These are phyloP conservation scores for Cebidichthys violaceus DNA, from an alignment of 2,113 vertebrate genomes.

Conservation along the genomic window DNA sequence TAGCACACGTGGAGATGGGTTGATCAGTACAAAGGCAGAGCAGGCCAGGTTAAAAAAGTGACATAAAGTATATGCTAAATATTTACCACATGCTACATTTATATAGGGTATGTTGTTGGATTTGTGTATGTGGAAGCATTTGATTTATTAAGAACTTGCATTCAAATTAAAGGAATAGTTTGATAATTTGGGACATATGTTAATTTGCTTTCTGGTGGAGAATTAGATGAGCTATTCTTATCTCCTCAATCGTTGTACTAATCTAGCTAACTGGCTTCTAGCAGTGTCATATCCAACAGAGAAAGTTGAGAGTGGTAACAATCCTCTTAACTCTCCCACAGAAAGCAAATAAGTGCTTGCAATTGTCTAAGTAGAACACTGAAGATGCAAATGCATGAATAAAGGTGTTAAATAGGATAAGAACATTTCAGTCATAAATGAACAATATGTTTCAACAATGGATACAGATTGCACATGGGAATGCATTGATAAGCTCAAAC, in stretches of 20 bases:
- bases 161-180: background rate
- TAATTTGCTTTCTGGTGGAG: background rate
- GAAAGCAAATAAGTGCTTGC: background rate
- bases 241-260: background rate
- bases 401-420: background rate
- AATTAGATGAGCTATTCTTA: background rate
- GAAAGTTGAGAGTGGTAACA: background rate
- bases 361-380: background rate
- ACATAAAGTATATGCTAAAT: background rate
- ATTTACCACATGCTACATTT: background rate
- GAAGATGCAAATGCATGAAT: background rate
- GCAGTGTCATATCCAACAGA: background rate
- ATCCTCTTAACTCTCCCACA: background rate
- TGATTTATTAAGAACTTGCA: background rate
- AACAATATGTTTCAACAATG: background rate
- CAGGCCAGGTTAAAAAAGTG: background rate
- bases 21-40: background rate
- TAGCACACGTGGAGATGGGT: background rate
- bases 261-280: background rate
- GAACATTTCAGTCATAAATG: background rate
- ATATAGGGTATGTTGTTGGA: background rate
- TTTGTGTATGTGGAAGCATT: background rate
- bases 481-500: background rate
- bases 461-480: background rate
- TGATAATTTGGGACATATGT: background rate